Conservation (phyloP, 2,113 vertebrate species). For the Aplodontia rufa region DNA sequence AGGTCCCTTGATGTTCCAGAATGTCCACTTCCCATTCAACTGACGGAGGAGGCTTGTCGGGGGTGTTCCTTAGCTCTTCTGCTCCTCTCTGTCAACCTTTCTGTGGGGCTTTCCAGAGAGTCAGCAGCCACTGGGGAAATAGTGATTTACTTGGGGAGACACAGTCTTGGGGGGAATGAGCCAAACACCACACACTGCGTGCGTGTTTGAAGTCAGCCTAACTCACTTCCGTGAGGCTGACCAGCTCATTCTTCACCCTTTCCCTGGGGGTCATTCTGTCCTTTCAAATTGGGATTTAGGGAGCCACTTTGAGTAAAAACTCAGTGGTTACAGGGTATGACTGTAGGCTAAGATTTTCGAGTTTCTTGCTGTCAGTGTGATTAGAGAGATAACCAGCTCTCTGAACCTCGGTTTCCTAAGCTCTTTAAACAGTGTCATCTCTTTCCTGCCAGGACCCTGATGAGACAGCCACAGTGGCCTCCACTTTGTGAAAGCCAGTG, state of each 20-base stretch:
- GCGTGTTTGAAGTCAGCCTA: background rate
- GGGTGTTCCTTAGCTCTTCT: background rate
- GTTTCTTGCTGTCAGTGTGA: background rate
- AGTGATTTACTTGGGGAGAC: background rate
- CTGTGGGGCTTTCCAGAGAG: background rate
- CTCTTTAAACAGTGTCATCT: background rate
- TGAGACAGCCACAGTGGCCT: background rate
- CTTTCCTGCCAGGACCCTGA: background rate
- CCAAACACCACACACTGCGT: background rate
- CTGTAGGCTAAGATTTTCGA: background rate
- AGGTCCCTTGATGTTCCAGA: background rate
- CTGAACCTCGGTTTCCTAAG: background rate
- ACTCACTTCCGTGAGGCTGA: background rate
- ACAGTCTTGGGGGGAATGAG: background rate
- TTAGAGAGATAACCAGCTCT: background rate
- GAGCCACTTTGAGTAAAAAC: no score
- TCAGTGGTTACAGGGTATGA: background rate
- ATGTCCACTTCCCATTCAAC: background rate
- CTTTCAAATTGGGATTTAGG: background rate
- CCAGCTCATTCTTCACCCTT: background rate
- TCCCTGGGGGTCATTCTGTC: background rate
- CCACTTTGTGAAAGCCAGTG: background rate
- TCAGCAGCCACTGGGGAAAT: background rate
- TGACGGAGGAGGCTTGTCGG: rapidly evolving
- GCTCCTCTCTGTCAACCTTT: background rate